Percentiles rank a stretch among this genome's conserved stretches.
Evolutionary conservation across 2,797 vertebrate species (phyloP).

Genomic region (Coregonus ussuriensis): DNA sequence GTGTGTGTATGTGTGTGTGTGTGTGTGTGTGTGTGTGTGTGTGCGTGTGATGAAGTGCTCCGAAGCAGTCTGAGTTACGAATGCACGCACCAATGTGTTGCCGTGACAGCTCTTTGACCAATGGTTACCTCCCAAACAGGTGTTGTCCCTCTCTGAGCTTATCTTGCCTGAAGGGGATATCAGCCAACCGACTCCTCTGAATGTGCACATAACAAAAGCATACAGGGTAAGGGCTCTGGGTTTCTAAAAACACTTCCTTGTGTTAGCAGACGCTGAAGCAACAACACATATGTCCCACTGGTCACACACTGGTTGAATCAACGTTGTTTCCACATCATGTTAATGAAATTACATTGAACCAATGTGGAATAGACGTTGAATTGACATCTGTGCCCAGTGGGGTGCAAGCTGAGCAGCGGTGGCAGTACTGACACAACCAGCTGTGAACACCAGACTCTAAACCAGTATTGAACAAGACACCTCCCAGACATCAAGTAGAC

Average conservation of each 20-base stretch:
- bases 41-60: conserved; percentile 9
- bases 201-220: conserved; percentile 52
- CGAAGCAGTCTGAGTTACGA: conserved; percentile 16
- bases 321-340: too few relatives aligned
- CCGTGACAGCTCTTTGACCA: conserved; percentile 48
- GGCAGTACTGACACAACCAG: too few relatives aligned
- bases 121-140: background rate
- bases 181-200: conserved; percentile 43
- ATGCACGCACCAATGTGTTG: conserved; percentile 18
- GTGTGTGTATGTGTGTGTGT: too few relatives aligned
- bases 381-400: too few relatives aligned
- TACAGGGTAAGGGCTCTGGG: conserved; percentile 35
- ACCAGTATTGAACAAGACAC: conserved; percentile 9
- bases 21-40: conserved; percentile 12
- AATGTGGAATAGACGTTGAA: too few relatives aligned
- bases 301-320: background rate
- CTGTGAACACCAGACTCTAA: too few relatives aligned
- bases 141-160: conserved; percentile 46
- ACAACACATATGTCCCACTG: background rate
- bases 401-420: too few relatives aligned
- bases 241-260: background rate
- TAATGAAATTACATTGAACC: too few relatives aligned
- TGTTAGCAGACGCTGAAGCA: conserved; percentile 28
- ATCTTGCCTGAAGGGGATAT: conserved; percentile 57
- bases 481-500: background rate